Percentiles rank a stretch among this genome's conserved stretches.
These are phyloP conservation scores for Perccottus glenii DNA, from an alignment of 2,113 vertebrate species.

Conservation along the genomic window DNA sequence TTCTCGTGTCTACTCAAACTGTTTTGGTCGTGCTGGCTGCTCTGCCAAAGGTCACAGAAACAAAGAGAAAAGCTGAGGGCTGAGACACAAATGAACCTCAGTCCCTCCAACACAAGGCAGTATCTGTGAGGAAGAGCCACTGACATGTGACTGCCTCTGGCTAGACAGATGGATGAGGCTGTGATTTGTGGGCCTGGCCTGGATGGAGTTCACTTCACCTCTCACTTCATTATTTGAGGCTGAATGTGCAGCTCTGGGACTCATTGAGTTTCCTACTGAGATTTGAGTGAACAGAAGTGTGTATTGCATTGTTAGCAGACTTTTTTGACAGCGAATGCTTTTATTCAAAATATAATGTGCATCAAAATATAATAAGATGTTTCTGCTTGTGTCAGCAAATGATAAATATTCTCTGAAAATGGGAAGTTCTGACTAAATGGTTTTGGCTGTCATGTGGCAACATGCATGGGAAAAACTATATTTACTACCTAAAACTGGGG, in stretches of 20 bases:
- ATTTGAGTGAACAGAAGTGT: background rate
- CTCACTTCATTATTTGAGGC: conserved; percentile 24
- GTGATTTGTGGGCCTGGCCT: background rate
- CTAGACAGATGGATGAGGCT: conserved; percentile 32
- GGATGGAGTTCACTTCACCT: conserved; percentile 7
- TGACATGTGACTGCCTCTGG: conserved; percentile 55
- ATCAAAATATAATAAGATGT: conserved; percentile 45
- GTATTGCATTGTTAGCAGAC: background rate
- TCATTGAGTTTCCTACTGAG: background rate
- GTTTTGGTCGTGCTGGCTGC: conserved; percentile 63
- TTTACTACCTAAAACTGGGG: too few relatives aligned
- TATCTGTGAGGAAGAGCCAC: conserved; percentile 37
- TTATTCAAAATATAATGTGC: conserved; percentile 37
- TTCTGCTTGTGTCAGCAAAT: conserved; percentile 40
- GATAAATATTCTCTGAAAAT: background rate
- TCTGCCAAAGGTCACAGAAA: conserved; percentile 65
- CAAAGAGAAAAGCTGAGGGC: conserved; percentile 50
- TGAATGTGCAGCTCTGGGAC: background rate
- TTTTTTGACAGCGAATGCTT: conserved; percentile 11
- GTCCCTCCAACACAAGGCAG: conserved; percentile 47
- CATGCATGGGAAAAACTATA: too few relatives aligned
- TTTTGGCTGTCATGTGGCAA: background rate
- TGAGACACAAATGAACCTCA: conserved; percentile 57
- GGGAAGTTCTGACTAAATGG: conserved; percentile 1
- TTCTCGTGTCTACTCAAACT: conserved; percentile 44